Conservation (phyloP, 1,140 invertebrate species). For the Lycorma delicatula region DNA sequence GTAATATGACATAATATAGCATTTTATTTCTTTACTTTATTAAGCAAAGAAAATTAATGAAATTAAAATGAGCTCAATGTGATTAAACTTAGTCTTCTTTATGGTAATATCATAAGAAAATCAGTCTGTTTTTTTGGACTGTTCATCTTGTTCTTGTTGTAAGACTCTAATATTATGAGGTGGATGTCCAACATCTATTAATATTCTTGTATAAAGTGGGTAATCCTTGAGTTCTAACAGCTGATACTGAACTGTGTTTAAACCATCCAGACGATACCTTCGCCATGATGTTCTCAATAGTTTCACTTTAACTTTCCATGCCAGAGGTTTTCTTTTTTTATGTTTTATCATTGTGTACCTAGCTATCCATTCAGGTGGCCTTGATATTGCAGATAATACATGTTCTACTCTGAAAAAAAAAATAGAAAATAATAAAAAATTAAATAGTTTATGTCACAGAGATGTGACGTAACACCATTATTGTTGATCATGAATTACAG, state of each 20-base stretch:
- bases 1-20: too few relatives aligned
- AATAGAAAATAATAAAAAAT: not conserved
- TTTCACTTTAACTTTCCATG: constrained; percentile 37
- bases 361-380: constrained; percentile 40
- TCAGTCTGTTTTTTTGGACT: constrained; percentile 1
- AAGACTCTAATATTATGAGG: constrained; percentile 24
- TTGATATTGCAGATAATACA: constrained; percentile 36
- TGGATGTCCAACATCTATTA: constrained; percentile 42
- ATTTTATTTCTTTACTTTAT: too few relatives aligned
- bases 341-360: constrained; percentile 47
- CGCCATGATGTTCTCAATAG: constrained; percentile 41
- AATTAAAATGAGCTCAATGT: too few relatives aligned
- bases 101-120: not conserved
- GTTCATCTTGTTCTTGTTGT: constrained; percentile 15
- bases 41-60: too few relatives aligned
- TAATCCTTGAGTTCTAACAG: constrained; percentile 32
- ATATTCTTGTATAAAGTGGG: constrained; percentile 40
- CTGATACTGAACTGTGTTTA: constrained; percentile 42
- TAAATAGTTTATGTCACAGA: not conserved
- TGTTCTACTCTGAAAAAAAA: constrained; percentile 36
- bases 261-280: constrained; percentile 42
- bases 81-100: too few relatives aligned
- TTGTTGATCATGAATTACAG: not conserved
- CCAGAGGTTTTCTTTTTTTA: constrained; percentile 38
- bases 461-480: not conserved